Evolutionary conservation across 2,888 invertebrate genomes (phyloP).

Genomic region (Rhopalosiphum nymphaeae): DNA sequence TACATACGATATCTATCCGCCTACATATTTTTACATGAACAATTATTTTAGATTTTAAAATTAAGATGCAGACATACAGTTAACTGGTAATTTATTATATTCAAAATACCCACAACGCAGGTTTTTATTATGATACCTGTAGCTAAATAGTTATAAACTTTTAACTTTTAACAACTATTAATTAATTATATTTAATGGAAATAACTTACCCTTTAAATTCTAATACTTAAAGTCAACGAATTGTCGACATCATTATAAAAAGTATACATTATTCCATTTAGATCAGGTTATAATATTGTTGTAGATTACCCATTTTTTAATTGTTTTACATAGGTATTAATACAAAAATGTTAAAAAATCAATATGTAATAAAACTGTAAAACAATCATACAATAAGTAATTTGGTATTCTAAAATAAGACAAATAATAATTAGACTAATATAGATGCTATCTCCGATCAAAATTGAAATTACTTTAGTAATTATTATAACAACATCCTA

Average conservation of each 20-base stretch:
- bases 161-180: not conserved
- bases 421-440: not conserved
- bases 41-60: slow-evolving; percentile 6
- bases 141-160: not conserved
- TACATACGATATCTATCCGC: not conserved
- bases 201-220: not conserved
- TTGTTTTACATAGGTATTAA: not conserved
- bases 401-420: not conserved
- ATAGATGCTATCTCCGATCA: not conserved
- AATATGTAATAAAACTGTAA: not conserved
- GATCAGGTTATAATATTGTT: not conserved
- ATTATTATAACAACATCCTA: not conserved
- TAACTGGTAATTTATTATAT: not conserved
- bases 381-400: not conserved
- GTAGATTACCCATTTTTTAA: not conserved
- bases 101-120: not conserved
- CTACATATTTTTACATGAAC: not conserved
- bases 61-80: not conserved
- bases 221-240: not conserved
- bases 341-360: not conserved
- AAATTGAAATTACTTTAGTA: not conserved
- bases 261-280: not conserved
- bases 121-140: not conserved
- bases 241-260: not conserved
- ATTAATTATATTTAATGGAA: not conserved